Evolutionary conservation across 1,140 invertebrate species (phyloP).

Genomic region (Cherax destructor): DNA sequence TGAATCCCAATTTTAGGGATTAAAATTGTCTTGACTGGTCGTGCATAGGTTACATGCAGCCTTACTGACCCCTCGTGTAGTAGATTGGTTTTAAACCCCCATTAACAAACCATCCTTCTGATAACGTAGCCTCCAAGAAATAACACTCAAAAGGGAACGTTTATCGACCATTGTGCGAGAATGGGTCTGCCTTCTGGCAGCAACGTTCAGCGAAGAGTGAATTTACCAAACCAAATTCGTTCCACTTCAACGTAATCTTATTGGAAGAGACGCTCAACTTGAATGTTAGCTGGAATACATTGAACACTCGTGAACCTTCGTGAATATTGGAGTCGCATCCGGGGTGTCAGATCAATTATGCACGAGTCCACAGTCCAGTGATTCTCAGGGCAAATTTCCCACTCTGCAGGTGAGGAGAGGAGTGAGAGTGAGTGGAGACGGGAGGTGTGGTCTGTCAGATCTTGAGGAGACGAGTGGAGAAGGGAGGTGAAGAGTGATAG

Average conservation of each 20-base stretch:
- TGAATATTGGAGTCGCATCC: neutral
- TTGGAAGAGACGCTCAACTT: conserved; percentile 1
- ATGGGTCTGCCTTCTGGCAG: no score
- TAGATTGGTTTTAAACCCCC: no score
- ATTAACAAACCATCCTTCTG: no score
- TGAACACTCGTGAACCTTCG: neutral
- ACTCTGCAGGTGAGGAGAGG: neutral
- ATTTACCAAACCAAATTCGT: neutral
- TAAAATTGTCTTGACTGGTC: no score
- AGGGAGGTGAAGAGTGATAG: no score
- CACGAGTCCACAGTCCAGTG: neutral
- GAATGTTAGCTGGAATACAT: conserved; percentile 16
- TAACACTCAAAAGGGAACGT: no score
- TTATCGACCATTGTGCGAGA: no score
- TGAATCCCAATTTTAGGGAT: no score
- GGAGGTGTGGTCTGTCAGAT: neutral
- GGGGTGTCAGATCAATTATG: conserved; percentile 11
- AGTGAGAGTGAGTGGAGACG: neutral
- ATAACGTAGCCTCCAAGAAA: no score
- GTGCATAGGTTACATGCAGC: no score
- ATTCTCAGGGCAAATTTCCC: conserved; percentile 9
- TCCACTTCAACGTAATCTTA: neutral
- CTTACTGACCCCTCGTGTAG: no score
- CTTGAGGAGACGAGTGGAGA: no score
- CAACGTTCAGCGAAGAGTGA: neutral